Conservation (phyloP, 1,140 invertebrate species). For the Thereuonema tuberculata region DNA sequence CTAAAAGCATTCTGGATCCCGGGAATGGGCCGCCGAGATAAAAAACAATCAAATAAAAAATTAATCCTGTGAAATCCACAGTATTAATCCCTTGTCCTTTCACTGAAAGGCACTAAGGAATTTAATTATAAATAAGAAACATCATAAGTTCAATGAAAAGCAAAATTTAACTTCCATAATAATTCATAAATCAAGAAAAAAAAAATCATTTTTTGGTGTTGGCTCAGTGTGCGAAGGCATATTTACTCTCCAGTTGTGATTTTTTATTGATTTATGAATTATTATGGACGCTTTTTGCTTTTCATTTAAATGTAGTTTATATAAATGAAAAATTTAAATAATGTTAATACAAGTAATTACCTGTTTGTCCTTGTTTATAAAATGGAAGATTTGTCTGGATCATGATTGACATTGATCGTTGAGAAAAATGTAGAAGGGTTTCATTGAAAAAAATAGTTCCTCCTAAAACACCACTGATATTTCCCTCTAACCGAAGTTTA, state of each 20-base stretch:
- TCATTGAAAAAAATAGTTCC: constrained; percentile 73
- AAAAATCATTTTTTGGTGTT: neutral
- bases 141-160: no score
- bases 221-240: neutral
- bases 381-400: constrained; percentile 90
- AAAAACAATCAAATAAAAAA: no score
- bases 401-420: constrained; percentile 86
- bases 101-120: no score
- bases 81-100: no score
- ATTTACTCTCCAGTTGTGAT: neutral
- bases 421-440: constrained; percentile 52
- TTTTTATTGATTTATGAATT: neutral
- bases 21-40: no score
- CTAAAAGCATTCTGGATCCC: no score
- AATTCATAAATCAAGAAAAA: neutral
- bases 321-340: neutral
- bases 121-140: no score
- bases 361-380: constrained; percentile 82
- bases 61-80: no score
- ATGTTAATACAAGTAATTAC: constrained; percentile 32
- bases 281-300: neutral
- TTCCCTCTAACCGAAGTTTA: constrained; percentile 72
- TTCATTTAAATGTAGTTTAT: neutral
- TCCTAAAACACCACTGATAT: constrained; percentile 64
- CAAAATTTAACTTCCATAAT: neutral